Base-by-base conservation (phyloP, 2,888 invertebrate species). In the Endotricha flammealis region DNA sequence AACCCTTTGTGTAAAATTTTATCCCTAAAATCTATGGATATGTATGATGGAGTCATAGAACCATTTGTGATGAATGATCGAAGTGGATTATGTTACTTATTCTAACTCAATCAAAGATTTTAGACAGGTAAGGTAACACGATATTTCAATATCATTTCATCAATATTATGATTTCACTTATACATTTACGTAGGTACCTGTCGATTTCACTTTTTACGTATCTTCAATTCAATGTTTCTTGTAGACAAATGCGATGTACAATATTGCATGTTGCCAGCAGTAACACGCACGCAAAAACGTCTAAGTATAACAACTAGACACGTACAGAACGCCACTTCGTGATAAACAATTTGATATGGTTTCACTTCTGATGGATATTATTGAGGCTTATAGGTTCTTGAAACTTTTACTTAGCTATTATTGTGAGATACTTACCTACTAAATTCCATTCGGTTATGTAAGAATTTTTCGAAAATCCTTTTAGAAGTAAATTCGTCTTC, bases 271-370 rank as follows among this genome's bases (percentile, higher is more conserved):
- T 64, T 66, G 57, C 59, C 57, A 58, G 57, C 58, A 58, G 58
- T 62, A 65, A 64, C 56, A 69, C 67, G 69, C 82, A 75, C 73
- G 69, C 71, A 60, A 71, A 67, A 64, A 67, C 53, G 50, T 57
- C 59, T 56, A n/a, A n/a, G n/a, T n/a, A 55, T 64, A 67, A 66
- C 63, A 70, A 71, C 60, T 57, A 65, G 64, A 64, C 72, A 71
- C 68, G 71, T 77, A 75, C 62, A 60, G 65, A 67, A 64, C 63
- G 60, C 48, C 52, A 49, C 60, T 69, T 79, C 78, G 74, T 79
- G 78, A 71, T 75, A 70, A 65, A 63, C 64, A 50, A 82, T 82
- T 81, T 60, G 82, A 65, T 69, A 65, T 75, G 80, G 81, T 83
- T 85, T 85, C 83, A 83, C 83, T 82, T 75, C 70, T 72, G 68